Evolutionary conservation across 2,113 vertebrate genomes (phyloP).

Genomic region (Amazona vittata): DNA sequence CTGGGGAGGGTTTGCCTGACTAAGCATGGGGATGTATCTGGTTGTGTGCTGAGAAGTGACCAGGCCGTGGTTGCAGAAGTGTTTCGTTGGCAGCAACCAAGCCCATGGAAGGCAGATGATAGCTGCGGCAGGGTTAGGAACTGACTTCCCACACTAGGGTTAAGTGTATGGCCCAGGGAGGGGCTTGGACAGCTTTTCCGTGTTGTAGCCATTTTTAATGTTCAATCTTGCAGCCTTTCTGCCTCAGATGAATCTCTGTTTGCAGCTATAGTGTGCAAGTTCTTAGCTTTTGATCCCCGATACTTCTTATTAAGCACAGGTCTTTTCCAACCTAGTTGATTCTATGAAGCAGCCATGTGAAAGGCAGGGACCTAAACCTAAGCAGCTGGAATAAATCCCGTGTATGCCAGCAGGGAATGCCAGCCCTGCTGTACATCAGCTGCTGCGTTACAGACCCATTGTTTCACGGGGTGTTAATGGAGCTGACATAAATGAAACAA

Average conservation of each 20-base stretch:
- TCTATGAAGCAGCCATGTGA: background rate
- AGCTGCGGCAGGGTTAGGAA: background rate
- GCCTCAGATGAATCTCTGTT: background rate
- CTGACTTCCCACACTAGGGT: background rate
- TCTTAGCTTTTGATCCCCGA: background rate
- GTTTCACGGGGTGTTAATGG: background rate
- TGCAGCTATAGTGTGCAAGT: background rate
- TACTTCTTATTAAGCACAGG: background rate
- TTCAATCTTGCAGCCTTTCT: background rate
- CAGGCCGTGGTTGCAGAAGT: background rate
- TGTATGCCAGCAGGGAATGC: background rate
- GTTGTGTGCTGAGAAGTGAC: background rate
- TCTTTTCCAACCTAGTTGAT: background rate
- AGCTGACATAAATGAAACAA: constrained; percentile 10
- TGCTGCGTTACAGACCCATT: background rate
- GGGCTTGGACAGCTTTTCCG: background rate
- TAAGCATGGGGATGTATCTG: background rate
- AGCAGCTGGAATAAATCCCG: constrained; percentile 19
- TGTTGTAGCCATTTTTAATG: background rate
- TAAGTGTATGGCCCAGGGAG: background rate
- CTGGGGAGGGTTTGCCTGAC: background rate
- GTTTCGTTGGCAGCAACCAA: background rate
- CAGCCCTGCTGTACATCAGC: background rate
- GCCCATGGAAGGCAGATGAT: background rate
- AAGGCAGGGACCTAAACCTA: background rate